Evolutionary conservation across 2,113 vertebrate genomes (phyloP), one percentile per base, ranked within the genome.

Genomic region (Diglossa brunneiventris): DNA sequence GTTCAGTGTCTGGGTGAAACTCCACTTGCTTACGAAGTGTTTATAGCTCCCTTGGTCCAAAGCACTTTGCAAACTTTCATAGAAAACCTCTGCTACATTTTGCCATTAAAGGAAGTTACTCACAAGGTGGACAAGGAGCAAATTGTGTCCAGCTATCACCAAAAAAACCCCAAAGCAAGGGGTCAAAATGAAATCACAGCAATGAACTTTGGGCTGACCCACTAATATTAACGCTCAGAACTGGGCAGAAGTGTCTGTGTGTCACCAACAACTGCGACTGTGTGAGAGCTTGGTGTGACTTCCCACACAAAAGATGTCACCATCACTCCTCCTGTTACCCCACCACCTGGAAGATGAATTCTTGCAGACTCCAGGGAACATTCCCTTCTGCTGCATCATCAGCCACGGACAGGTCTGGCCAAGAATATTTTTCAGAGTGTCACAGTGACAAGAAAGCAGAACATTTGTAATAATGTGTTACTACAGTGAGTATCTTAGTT

Each of bases 361-460:
- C 83, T 49, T 64, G 47, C 49, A 66, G 83, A 76, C 49, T 89
- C 56, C n/a, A 75, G 77, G 77, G 83, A 95, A 82, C 77, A 46
- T 13, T 90, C 69, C 76, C 80, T 92, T 93, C 94, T 95, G 92
- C 89, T 94, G 66, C 76, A 90, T 93, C 92, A 85, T 68, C 92
- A 89, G 73, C 64, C 76, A 50, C 0, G 4, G 77, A 75, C 14
- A 18, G 72, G 44, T 52, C 80, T 49, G 66, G 94, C 87, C 77
- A 89, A 94, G 83, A 92, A 72, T 83, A 41, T 55, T 62, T 89
- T 70, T 68, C 64, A 61, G 52, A 89, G 69, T 73, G 69, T 61
- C 61, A 79, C 62, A 89, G 56, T 21, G 49, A 49, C 52, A 92
- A 49, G 58, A 91, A 82, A 81, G 66, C 56, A 89, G 81, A 91